Conservation (phyloP, 2,888 invertebrate species). For the Drosophila nr. perissopoda region DNA sequence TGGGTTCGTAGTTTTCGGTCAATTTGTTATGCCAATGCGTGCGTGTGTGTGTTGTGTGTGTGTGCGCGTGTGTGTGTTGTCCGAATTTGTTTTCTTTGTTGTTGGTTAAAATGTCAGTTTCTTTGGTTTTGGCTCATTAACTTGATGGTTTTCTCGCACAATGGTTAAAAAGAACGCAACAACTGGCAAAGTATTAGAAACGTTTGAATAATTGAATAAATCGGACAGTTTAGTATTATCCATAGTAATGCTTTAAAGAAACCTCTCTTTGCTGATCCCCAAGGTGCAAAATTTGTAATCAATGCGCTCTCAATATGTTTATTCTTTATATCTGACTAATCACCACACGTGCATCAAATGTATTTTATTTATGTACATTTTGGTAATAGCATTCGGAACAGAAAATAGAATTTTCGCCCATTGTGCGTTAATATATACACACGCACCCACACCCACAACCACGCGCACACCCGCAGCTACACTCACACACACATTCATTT, state of each 20-base stretch:
- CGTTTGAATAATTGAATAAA: conserved; percentile 1
- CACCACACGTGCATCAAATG: neutral
- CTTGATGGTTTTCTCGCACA: conserved; percentile 61
- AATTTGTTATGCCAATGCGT: conserved; percentile 76
- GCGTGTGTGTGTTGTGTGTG: conserved; percentile 14
- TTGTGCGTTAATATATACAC: conserved; percentile 32
- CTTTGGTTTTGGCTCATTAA: conserved; percentile 73
- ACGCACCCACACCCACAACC: conserved; percentile 6
- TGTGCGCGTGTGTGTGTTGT: neutral
- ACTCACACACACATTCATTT: conserved; percentile 28
- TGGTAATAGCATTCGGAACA: conserved; percentile 7
- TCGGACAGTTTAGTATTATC: neutral
- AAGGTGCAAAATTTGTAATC: neutral
- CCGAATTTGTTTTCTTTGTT: conserved; percentile 50
- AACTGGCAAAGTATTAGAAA: neutral
- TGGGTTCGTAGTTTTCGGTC: conserved; percentile 82
- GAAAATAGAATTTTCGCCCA: conserved; percentile 46
- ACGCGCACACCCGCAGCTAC: conserved; percentile 1
- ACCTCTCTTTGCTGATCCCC: neutral
- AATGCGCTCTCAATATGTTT: neutral
- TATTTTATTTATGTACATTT: neutral
- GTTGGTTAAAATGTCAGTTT: conserved; percentile 70
- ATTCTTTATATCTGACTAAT: neutral
- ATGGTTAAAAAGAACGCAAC: conserved; percentile 24
- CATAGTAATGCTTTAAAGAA: neutral